phyloP scores from a whole-genome alignment of 37 sponge, comb jelly and placozoan genomes.

The Axinella damicornis region DNA sequence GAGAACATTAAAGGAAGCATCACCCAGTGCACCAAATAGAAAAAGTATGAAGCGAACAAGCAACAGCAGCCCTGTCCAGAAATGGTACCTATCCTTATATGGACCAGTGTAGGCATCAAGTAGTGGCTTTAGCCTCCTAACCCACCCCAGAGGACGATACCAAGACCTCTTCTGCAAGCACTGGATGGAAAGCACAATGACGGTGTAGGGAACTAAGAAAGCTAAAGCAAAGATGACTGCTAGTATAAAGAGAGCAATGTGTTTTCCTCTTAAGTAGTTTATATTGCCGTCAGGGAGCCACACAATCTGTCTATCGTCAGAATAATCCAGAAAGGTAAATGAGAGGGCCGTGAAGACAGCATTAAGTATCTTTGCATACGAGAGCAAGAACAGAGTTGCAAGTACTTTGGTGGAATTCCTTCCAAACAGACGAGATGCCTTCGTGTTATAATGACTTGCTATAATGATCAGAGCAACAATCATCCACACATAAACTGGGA shows the following conservation, averaged over 20 bases:
- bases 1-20: too few relatives aligned
- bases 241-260: neutral
- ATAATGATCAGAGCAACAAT: neutral
- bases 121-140: neutral
- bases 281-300: neutral
- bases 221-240: neutral
- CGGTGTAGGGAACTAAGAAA: neutral
- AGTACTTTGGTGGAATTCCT: neutral
- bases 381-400: constrained; percentile 3
- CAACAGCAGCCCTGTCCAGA: too few relatives aligned
- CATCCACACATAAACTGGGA: neutral
- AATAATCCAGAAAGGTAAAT: too few relatives aligned
- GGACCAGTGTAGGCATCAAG: neutral
- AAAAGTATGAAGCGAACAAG: too few relatives aligned
- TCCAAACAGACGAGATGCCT: neutral
- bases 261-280: neutral
- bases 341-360: neutral
- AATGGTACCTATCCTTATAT: too few relatives aligned
- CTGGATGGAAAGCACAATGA: neutral
- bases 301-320: neutral
- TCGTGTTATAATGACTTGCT: neutral
- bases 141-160: too few relatives aligned
- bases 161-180: neutral
- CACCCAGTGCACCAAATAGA: too few relatives aligned
- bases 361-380: constrained; percentile 4